Conservation (phyloP, 2,888 invertebrate species). For the Cyrtodaria siliqua region DNA sequence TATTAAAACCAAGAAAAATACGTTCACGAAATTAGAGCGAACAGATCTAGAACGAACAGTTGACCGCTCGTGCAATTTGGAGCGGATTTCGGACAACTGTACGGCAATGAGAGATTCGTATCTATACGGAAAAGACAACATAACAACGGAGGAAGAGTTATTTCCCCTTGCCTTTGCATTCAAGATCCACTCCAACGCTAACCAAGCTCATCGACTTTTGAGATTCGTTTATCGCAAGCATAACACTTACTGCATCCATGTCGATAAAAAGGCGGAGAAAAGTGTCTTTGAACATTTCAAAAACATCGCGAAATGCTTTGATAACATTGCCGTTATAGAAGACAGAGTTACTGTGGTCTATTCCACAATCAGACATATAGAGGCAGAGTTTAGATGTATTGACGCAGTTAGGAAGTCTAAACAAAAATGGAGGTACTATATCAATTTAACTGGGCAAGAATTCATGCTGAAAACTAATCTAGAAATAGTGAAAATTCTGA, state of each 20-base stretch:
- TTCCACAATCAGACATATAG: conserved; percentile 60
- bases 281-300: conserved; percentile 63
- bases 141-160: conserved; percentile 64
- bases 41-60: too few relatives aligned
- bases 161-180: conserved; percentile 81
- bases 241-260: conserved; percentile 83
- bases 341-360: conserved; percentile 70
- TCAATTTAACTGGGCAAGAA: conserved; percentile 84
- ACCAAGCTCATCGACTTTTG: conserved; percentile 79
- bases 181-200: conserved; percentile 69
- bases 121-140: conserved; percentile 51
- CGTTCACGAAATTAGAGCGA: too few relatives aligned
- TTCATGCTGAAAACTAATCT: conserved; percentile 83
- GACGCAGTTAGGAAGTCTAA: conserved; percentile 41
- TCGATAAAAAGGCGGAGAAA: conserved; percentile 76
- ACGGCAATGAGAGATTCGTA: conserved; percentile 41
- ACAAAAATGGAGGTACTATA: conserved; percentile 83
- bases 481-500: conserved; percentile 82
- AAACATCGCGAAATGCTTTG: conserved; percentile 69
- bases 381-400: conserved; percentile 72
- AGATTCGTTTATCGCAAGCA: conserved; percentile 81
- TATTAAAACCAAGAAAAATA: too few relatives aligned
- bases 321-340: conserved; percentile 76
- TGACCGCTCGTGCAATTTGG: too few relatives aligned
- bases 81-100: conserved; percentile 41